Conservation (phyloP, 2,797 vertebrate species). For the Tenualosa thibaudeaui region DNA sequence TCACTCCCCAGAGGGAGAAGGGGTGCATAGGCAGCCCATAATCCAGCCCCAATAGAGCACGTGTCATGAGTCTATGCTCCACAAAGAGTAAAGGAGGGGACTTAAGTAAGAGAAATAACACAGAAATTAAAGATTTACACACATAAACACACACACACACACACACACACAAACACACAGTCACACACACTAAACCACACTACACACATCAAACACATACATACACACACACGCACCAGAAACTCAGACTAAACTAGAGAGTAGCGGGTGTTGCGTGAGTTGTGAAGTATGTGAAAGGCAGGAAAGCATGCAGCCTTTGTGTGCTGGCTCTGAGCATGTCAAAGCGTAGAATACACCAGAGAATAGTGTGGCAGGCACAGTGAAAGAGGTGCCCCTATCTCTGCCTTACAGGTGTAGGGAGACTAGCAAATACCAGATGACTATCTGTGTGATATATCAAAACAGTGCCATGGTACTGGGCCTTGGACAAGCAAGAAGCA, state of each 20-base stretch:
- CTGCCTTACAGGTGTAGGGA: neutral
- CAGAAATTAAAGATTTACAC: neutral
- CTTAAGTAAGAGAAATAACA: neutral
- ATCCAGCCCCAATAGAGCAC: neutral
- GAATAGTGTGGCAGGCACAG: neutral
- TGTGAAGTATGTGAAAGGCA: neutral
- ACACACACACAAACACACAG: neutral
- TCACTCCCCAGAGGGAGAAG: neutral
- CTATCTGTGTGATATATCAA: slow-evolving; percentile 12
- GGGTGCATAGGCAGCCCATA: neutral
- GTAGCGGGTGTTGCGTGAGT: neutral
- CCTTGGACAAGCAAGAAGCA: neutral
- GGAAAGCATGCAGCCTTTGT: neutral
- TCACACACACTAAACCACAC: neutral
- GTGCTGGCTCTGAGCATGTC: neutral
- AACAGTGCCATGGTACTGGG: neutral
- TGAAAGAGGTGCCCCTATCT: neutral
- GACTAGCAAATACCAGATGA: neutral
- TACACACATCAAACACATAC: neutral
- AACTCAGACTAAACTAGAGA: neutral
- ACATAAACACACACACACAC: neutral
- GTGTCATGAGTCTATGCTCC: neutral
- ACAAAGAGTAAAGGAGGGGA: neutral
- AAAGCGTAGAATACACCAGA: neutral
- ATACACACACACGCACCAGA: neutral